Base-by-base conservation (phyloP, 2,888 invertebrate species). In the Embidobia sp. region DNA sequence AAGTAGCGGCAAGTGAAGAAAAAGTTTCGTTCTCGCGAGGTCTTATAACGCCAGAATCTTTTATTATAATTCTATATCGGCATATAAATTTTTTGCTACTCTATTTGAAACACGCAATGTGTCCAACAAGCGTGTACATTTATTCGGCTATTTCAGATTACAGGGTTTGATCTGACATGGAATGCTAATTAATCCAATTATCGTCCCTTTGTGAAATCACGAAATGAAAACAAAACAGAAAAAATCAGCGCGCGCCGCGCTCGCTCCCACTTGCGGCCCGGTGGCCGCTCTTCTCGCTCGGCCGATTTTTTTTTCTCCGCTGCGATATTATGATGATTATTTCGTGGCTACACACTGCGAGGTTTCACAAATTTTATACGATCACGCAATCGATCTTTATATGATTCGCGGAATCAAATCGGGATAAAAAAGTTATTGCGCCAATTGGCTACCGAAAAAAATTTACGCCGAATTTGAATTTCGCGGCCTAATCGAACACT, bases 101-200 rank as follows among this genome's bases (percentile, higher is more conserved):
- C 63, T 55, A 69, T 75, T 63, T 44, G 48, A 69, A 66, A 26
- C 75, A 69, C 69, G 75, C 75, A 64, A 76, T 63, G 44, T 57
- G 61, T 61, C 67, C 64, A 70, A 53, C 59, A 46, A 70, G 49
- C 69, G 61, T 72, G 61, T 67, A 72, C 75, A 69, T 76, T 76
- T 69, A 69, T 76, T 76, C 75, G 77, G 66, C 72, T 61, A 67
- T 77, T 72, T 55, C 70, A 82, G 83, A 85, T 86, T 85, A 83
- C 82, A 84, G 84, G 83, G 80, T 80, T 81, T 84, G 79, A 80
- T 82, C 82, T 80, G 75, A 72, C 81, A 77, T 79, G 77, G 79
- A 82, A 83, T 77, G 82, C 76, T 85, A 86, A 87, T 87, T 87
- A 87, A 87, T 86, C 86, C 85, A 86, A 87, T 87, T 87, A 87